Conservation (phyloP, 2,797 vertebrate species). For the Enteromius fasciolatus region DNA sequence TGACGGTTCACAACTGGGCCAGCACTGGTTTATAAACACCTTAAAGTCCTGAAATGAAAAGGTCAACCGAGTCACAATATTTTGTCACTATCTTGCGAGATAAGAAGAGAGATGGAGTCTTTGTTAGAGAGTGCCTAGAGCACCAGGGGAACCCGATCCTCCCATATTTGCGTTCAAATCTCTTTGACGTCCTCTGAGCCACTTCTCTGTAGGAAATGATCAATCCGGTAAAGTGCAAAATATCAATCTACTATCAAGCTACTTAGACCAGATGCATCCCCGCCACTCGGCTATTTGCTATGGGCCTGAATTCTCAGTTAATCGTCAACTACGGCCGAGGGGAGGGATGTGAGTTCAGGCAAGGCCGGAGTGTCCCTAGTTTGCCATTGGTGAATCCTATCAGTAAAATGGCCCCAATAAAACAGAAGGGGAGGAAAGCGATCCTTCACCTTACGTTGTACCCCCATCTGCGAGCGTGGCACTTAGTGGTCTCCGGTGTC, state of each 20-base stretch:
- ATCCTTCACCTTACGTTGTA: conserved; percentile 18
- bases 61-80: conserved; percentile 49
- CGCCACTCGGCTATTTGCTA: conserved; percentile 74
- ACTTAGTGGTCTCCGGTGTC: conserved; percentile 31
- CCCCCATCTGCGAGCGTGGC: conserved; percentile 62
- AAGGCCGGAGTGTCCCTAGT: conserved; percentile 62
- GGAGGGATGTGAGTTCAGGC: conserved; percentile 43
- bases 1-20: background rate
- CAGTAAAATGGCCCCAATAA: conserved; percentile 73
- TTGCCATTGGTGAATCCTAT: conserved; percentile 64
- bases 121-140: conserved; percentile 32
- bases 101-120: conserved; percentile 20
- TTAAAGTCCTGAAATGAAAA: background rate
- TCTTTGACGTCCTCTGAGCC: conserved; percentile 38
- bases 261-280: conserved; percentile 77
- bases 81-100: conserved; percentile 40
- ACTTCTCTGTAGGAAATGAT: conserved; percentile 39
- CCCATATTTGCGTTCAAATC: conserved; percentile 36
- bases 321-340: conserved; percentile 70
- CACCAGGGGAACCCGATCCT: conserved; percentile 46
- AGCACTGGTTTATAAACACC: background rate
- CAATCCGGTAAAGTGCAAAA: conserved; percentile 34
- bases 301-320: conserved; percentile 71
- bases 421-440: conserved; percentile 53
- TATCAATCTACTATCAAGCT: conserved; percentile 65